Conservation (phyloP, 2,113 vertebrate genomes). For the Callithrix jacchus region DNA sequence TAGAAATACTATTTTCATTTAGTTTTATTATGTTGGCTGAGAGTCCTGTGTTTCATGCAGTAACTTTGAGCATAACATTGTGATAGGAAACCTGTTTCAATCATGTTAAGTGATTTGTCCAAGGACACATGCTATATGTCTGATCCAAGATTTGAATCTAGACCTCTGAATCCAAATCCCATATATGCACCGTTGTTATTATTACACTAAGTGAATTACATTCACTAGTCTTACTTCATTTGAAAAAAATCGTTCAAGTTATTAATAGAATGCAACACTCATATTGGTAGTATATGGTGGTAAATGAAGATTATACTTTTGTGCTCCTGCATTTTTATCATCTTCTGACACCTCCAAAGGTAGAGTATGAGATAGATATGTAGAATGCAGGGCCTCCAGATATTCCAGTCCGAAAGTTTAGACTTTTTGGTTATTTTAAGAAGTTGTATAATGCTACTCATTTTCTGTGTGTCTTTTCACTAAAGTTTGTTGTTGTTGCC, state of each 20-base stretch:
- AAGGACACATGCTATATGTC: neutral
- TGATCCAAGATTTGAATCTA: neutral
- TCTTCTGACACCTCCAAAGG: neutral
- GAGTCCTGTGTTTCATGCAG: neutral
- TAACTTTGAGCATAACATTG: neutral
- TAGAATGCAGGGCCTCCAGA: neutral
- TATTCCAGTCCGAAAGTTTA: neutral
- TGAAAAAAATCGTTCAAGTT: neutral
- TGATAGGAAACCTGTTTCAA: neutral
- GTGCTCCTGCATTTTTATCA: neutral
- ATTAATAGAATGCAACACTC: neutral
- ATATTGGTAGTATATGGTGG: neutral
- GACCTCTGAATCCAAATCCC: neutral
- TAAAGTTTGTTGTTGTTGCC: neutral
- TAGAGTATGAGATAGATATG: neutral
- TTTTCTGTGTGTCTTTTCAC: neutral
- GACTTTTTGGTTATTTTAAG: neutral
- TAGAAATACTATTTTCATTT: neutral
- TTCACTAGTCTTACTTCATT: neutral
- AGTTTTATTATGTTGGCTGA: neutral
- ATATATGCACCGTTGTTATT: neutral
- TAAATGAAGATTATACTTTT: neutral
- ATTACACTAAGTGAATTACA: neutral
- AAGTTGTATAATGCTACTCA: neutral
- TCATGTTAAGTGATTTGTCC: conserved; percentile 34